Conservation (phyloP, 2,113 vertebrate genomes). For the Corynorhinus townsendii region DNA sequence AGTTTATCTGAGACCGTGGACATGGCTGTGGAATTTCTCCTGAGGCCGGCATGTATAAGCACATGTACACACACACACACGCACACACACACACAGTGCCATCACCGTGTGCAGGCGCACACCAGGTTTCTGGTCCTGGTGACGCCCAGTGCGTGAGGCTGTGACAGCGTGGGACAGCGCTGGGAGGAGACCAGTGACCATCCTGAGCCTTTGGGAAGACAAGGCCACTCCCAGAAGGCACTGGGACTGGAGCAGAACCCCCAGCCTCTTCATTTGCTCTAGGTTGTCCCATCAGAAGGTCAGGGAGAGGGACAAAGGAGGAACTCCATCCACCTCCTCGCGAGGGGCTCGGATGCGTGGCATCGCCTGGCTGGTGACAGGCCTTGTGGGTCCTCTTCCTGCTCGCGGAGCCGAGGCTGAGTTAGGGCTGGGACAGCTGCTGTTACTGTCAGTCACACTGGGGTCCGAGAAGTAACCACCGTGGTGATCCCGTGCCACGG, state of each 20-base stretch:
- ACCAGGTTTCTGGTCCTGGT: too few species aligned
- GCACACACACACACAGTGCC: too few species aligned
- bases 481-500: accelerated
- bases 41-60: accelerated
- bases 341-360: accelerated
- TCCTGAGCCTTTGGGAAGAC: neutral
- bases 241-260: neutral
- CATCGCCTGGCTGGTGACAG: accelerated
- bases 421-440: neutral
- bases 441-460: too few species aligned
- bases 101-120: neutral
- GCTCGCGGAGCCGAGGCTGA: neutral
- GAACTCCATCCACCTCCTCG: accelerated
- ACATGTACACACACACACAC: accelerated
- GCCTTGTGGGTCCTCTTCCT: neutral
- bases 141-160: neutral
- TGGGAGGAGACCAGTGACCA: neutral
- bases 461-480: too few species aligned
- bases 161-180: accelerated
- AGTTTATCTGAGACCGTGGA: accelerated
- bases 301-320: neutral
- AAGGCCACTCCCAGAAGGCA: neutral
- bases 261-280: neutral
- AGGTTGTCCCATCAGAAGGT: neutral
- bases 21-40: neutral